Base-by-base conservation (phyloP, 1,140 invertebrate genomes). In the Harlomillsia oculata region DNA sequence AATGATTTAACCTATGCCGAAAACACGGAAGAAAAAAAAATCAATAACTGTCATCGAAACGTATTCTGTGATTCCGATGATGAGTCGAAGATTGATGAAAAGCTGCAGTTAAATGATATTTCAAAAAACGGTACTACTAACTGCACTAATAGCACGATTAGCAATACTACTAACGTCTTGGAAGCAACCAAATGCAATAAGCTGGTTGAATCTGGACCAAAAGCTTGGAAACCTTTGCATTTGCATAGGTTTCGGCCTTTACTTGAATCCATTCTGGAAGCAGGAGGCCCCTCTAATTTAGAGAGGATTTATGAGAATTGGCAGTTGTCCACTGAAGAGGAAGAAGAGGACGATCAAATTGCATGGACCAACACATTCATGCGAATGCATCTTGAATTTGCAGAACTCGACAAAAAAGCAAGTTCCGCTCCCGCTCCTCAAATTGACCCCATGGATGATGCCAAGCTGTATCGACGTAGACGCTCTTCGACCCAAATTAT, bases 51-150 rank as follows among this genome's bases (percentile, higher is more conserved):
- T 41, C 39, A 41, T 41, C 26, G 41, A 29, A 46, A 56, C 39
- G 43, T 51, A 28, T 61, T 62, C 46, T 44, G 36, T n/a, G 60
- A 62, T 59, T 36, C 45, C 5, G 61, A 63, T 28, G 60, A 62
- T 37, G 56, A 62, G 28, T 50, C 52, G 23, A n/a, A n/a, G n/a
- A 32, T 63, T n/a, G 61, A 63, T 34, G 30, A 25, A 18, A 45
- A 59, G 11, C 26, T 63, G 8, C 50, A 54, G 28, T 5, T 43
- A 3, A 30, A 30, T 14, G 29, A 13, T 9, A 13, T 43, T 43
- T 20, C 13, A 43, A 43, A 44, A 30, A 44, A 45, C 21, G 5
- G 5, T 14, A 28, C 14, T 11, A 45, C 9, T 11, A 21, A 5
- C 5, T 4, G 5, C 28, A 21, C 21, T 21, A 20, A 20, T 45